Conservation (phyloP, 1,140 invertebrate species). For the Samia ricini region DNA sequence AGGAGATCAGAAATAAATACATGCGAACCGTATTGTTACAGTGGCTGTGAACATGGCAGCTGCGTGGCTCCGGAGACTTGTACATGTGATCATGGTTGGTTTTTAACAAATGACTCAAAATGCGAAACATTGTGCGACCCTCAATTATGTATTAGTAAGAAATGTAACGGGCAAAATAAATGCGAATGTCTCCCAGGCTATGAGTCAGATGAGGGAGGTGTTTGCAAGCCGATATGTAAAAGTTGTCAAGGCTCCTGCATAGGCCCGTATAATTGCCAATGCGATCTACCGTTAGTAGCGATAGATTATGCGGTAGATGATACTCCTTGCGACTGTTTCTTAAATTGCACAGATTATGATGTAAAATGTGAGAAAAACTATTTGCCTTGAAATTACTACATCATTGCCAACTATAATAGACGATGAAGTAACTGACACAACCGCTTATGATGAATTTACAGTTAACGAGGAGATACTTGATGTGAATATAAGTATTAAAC, state of each 20-base stretch:
- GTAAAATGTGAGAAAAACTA: not conserved
- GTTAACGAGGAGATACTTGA: not conserved
- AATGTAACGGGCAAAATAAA: no score
- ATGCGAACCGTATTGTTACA: constrained; percentile 16
- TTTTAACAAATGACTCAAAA: not conserved
- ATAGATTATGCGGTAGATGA: not conserved
- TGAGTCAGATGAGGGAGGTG: not conserved
- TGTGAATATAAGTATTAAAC: not conserved
- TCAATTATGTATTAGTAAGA: not conserved
- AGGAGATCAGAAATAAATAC: constrained; percentile 8
- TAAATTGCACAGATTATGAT: not conserved
- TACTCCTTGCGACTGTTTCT: not conserved
- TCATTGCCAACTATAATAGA: not conserved
- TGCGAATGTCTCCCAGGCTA: not conserved
- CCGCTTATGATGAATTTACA: not conserved
- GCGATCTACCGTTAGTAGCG: not conserved
- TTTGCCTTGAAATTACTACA: not conserved
- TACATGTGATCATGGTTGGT: not conserved
- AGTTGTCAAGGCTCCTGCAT: not conserved
- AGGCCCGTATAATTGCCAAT: not conserved
- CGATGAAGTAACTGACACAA: not conserved
- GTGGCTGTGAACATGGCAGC: not conserved
- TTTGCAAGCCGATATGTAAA: not conserved
- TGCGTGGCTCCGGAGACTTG: constrained; percentile 1
- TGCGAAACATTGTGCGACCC: not conserved